A percentile compares a stretch with the other conserved stretches of the same genome.
Evolutionary conservation across 2,888 invertebrate genomes (phyloP).

Genomic region (Serrognathus titanus): DNA sequence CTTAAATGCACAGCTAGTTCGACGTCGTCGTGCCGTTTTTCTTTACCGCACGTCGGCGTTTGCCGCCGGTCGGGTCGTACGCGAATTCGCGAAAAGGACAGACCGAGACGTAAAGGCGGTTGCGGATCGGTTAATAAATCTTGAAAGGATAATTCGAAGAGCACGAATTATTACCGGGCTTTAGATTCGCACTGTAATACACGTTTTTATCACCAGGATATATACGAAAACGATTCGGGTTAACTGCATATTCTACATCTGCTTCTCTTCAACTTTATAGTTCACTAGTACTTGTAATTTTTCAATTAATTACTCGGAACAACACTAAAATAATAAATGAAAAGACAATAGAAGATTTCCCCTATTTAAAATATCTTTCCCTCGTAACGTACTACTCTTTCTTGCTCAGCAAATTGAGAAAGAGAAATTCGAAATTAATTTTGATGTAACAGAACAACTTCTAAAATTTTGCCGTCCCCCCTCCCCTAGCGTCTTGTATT

Average conservation of each 20-base stretch:
- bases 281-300: too few species aligned
- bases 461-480: too few species aligned
- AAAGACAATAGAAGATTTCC: too few species aligned
- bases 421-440: too few species aligned
- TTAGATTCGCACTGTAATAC: constrained; percentile 17
- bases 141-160: constrained; percentile 22
- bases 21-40: constrained; percentile 14
- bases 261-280: not conserved
- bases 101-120: constrained; percentile 7
- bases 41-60: constrained; percentile 11
- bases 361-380: too few species aligned
- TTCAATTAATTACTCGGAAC: too few species aligned
- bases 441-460: too few species aligned
- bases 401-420: too few species aligned
- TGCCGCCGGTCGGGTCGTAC: constrained; percentile 4
- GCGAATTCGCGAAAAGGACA: constrained; percentile 1
- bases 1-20: constrained; percentile 37
- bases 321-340: too few species aligned
- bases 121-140: constrained; percentile 16
- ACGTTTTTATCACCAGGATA: constrained; percentile 18
- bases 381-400: too few species aligned
- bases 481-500: not conserved
- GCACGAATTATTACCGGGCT: constrained; percentile 23
- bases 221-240: constrained; percentile 20
- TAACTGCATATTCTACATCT: constrained; percentile 9